phyloP scores from a whole-genome alignment of 1,140 invertebrate species.

The Phocides pigmalion region DNA sequence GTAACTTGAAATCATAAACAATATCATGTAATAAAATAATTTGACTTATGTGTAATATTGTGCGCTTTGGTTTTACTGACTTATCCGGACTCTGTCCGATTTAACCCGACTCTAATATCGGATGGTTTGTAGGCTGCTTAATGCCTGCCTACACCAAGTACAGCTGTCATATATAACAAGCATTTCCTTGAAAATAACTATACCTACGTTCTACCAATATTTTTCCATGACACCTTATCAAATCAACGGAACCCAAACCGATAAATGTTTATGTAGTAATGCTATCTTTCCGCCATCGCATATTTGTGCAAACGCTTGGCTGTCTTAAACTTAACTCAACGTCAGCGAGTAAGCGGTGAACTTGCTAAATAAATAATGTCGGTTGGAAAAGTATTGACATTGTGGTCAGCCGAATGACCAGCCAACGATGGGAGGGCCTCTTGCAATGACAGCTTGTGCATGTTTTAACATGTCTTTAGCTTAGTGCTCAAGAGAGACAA shows the following conservation, averaged over 20 bases:
- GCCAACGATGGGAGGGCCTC: no score
- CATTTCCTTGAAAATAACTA: not conserved
- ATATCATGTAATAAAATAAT: no score
- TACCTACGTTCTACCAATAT: constrained; percentile 10
- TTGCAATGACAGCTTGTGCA: no score
- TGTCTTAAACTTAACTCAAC: constrained; percentile 7
- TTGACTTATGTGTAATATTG: no score
- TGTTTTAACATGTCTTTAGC: no score
- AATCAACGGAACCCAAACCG: not conserved
- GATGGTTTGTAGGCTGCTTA: not conserved
- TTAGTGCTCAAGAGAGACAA: no score
- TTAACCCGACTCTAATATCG: not conserved
- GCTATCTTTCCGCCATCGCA: constrained; percentile 21
- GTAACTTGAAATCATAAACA: no score
- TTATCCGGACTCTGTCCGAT: not conserved
- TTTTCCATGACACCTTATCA: constrained; percentile 18
- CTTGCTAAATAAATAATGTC: not conserved
- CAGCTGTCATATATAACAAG: constrained; percentile 20
- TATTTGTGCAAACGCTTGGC: constrained; percentile 43
- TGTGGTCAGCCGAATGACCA: no score
- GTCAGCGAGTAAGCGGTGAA: not conserved
- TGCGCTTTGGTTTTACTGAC: no score
- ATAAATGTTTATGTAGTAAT: constrained; percentile 10
- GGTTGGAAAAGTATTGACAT: no score
- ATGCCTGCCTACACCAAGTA: not conserved